Evolutionary conservation across 2,888 invertebrate genomes (phyloP), one percentile per base, ranked within the genome.

Genomic region (Diogma glabrata): DNA sequence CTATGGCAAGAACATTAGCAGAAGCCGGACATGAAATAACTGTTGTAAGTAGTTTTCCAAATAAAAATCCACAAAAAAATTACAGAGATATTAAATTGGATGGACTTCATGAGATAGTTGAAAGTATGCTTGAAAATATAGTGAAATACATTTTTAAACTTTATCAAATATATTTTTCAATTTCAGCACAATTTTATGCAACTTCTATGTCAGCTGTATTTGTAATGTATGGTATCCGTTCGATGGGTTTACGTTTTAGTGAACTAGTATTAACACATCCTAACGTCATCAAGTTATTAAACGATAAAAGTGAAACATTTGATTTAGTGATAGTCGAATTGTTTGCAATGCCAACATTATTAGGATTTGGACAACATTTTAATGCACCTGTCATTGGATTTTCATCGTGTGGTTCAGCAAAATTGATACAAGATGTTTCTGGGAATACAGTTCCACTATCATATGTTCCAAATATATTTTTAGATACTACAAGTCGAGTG

Each of bases 401-500:
- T 8, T 56, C 56, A 20, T 20, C 64, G 56, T 51, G 62, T 59
- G 2, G 57, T 30, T 1, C 63, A 60, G 10, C 60, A 53, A 38
- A 49, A 22, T 56, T 53, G 53, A 49, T 50, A n/a, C 52, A 53
- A 43, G 55, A 57, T 51, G 47, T 57, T 47, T 52, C 56, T 33
- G 51, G 67, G 3, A 55, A 64, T 2, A 67, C 71, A 0, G 62
- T 64, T 1, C 67, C 67, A 2, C 61, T 65, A 0, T 69, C 69
- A 1, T 67, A 64, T 54, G 60, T 67, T 26, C 67, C 70, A 0
- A 59, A 59, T 52, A 51, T 62, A 0, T 54, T 66, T 52, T 51
- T 64, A 1, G 57, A 59, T 6, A 65, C 63, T 43, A 62, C 61
- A 4, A 64, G 67, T 57, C 64, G 55, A 30, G 72, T 72, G 72